phyloP scores from a whole-genome alignment of 2,888 invertebrate species.

The Portevinia maculata region DNA sequence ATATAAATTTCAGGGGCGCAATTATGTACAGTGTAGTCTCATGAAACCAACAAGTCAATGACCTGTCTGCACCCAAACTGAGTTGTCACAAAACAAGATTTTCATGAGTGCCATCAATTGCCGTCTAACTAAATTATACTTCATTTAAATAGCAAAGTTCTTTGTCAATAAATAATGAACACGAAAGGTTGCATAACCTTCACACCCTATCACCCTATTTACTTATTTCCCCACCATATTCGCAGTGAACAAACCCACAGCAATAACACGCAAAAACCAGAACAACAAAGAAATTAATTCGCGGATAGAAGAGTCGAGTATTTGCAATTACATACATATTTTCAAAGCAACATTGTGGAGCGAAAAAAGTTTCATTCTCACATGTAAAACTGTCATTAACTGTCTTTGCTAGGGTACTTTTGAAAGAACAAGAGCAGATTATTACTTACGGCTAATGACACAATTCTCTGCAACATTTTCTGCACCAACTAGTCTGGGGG shows the following conservation, averaged over 20 bases:
- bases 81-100: background rate
- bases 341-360: conserved; percentile 3
- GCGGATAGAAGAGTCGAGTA: background rate
- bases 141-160: background rate
- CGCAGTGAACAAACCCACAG: background rate
- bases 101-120: background rate
- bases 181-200: background rate
- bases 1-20: too few species aligned
- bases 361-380: conserved; percentile 18
- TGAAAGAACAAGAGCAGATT: conserved; percentile 4
- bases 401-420: conserved; percentile 5
- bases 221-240: background rate
- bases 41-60: too few species aligned
- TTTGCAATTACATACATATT: conserved; percentile 1
- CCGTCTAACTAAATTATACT: background rate
- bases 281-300: background rate
- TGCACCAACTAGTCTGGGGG: too few species aligned
- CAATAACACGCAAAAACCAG: background rate
- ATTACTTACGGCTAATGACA: conserved; percentile 27
- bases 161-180: background rate
- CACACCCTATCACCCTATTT: background rate
- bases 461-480: conserved; percentile 26
- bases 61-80: too few species aligned
- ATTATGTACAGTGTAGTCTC: too few species aligned
- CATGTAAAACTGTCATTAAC: conserved; percentile 28